Conservation (phyloP, 2,888 invertebrate species). For the Alentia gelatinosa region DNA sequence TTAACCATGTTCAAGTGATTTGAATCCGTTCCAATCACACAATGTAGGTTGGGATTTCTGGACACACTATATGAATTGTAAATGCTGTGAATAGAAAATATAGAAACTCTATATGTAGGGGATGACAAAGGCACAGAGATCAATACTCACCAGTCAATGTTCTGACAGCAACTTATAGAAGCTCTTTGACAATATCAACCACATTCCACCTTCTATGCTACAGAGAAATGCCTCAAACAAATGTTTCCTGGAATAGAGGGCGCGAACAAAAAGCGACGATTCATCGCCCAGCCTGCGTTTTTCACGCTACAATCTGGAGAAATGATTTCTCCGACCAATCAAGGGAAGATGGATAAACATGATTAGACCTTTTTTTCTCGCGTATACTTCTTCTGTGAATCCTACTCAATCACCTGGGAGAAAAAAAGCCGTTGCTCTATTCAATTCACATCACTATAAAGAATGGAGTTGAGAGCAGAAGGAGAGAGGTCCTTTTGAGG, state of each 20-base stretch:
- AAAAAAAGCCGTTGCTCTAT: not conserved
- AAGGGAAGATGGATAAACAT: conserved; percentile 31
- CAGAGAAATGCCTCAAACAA: not conserved
- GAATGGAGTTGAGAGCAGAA: not conserved
- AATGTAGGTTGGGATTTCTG: too few relatives aligned
- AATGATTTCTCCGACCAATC: conserved; percentile 23
- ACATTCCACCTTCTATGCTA: not conserved
- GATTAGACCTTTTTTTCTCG: conserved; percentile 24
- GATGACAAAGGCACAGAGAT: too few relatives aligned
- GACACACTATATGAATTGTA: too few relatives aligned
- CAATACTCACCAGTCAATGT: not conserved
- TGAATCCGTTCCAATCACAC: too few relatives aligned
- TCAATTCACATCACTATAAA: not conserved
- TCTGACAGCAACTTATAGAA: not conserved
- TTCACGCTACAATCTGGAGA: not conserved
- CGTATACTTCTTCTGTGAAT: conserved; percentile 26
- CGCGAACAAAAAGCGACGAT: not conserved
- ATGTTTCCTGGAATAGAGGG: not conserved
- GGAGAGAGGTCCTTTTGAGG: not conserved
- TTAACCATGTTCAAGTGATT: too few relatives aligned
- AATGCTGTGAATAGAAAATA: too few relatives aligned
- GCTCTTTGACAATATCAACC: not conserved
- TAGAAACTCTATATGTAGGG: too few relatives aligned
- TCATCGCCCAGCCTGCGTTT: not conserved
- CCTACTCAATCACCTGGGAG: not conserved